Conservation (phyloP, 2,113 vertebrate species). For the Falco punctatus region DNA sequence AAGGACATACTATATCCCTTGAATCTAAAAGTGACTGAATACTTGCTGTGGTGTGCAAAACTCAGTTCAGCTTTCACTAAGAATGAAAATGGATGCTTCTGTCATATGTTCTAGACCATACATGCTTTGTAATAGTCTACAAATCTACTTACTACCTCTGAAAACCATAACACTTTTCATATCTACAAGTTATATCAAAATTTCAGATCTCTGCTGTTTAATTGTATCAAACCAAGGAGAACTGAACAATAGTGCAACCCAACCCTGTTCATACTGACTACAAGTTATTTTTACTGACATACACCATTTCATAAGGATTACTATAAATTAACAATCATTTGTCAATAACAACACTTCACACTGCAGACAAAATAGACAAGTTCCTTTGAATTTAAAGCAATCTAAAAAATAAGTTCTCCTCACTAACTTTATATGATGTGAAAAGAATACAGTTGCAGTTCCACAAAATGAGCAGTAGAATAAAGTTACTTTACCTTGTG, state of each 20-base stretch:
- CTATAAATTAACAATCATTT: background rate
- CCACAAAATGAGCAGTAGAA: background rate
- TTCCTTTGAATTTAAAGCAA: background rate
- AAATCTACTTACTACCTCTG: background rate
- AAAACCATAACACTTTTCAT: background rate
- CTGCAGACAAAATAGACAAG: background rate
- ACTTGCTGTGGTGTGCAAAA: background rate
- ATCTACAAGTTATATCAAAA: background rate
- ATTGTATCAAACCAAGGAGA: background rate
- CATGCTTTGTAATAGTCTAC: background rate
- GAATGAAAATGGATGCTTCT: background rate
- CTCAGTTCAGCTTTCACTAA: background rate
- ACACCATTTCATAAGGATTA: background rate
- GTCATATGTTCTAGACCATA: background rate
- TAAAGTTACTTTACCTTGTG: slow-evolving; percentile 85
- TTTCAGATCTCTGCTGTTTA: background rate
- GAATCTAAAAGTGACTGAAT: background rate
- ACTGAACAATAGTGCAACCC: background rate
- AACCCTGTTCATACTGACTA: background rate
- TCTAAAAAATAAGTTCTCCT: background rate
- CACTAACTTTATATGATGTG: background rate
- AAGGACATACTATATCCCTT: background rate
- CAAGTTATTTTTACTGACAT: background rate
- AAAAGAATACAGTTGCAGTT: background rate
- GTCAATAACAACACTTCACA: background rate